These are phyloP conservation scores for Thymallus thymallus DNA, from an alignment of 2,113 vertebrate genomes.

Conservation along the genomic window DNA sequence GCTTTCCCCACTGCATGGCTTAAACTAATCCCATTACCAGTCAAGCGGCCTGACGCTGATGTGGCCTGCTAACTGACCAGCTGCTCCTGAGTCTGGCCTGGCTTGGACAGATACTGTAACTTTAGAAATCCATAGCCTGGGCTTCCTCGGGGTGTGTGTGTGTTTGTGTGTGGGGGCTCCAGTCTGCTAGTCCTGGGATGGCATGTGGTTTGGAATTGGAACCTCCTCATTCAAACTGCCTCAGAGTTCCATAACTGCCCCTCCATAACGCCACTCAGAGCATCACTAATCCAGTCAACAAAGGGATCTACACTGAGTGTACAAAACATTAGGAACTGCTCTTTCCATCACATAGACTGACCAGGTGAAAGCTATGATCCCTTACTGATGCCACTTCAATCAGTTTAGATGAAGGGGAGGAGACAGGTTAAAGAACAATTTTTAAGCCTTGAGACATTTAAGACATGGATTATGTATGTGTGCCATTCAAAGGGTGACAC, in stretches of 20 bases:
- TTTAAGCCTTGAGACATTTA: too few species aligned
- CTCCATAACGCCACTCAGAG: slow-evolving; percentile 75
- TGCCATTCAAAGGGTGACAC: too few species aligned
- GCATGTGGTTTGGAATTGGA: slow-evolving; percentile 83
- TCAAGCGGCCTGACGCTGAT: slow-evolving; percentile 72
- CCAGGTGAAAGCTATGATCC: too few species aligned
- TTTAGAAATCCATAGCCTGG: slow-evolving; percentile 36
- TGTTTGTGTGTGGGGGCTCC: neutral
- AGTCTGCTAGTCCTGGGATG: slow-evolving; percentile 63
- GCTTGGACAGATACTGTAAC: slow-evolving; percentile 60
- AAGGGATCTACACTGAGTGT: slow-evolving; percentile 80
- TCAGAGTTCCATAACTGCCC: slow-evolving; percentile 54
- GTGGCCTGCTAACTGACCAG: slow-evolving; percentile 86
- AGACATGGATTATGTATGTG: too few species aligned
- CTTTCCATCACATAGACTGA: too few species aligned
- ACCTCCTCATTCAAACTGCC: slow-evolving; percentile 18
- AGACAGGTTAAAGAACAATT: too few species aligned
- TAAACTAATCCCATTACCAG: slow-evolving; percentile 83
- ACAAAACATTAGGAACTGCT: slow-evolving; percentile 12
- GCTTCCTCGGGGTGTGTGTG: neutral
- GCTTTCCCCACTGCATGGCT: slow-evolving; percentile 63
- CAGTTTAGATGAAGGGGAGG: too few species aligned
- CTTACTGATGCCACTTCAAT: too few species aligned
- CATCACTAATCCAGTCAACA: slow-evolving; percentile 72
- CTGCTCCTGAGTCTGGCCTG: slow-evolving; percentile 84